Evolutionary conservation across 2,797 vertebrate genomes (phyloP).

Genomic region (Sitta carolinensis): DNA sequence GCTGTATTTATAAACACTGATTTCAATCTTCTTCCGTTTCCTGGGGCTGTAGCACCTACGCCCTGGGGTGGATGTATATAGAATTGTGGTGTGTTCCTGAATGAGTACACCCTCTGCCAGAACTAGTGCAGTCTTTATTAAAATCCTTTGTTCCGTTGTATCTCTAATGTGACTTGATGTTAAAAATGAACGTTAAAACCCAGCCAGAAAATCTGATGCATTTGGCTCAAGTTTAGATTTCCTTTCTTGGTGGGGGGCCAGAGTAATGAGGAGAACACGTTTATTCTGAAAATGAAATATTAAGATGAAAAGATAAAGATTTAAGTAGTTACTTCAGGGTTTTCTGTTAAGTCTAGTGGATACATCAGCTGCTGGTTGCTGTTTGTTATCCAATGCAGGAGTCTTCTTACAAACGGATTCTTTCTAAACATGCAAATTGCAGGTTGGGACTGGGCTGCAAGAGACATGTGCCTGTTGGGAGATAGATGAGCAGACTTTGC

Average conservation of each 20-base stretch:
- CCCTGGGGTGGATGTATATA: slow-evolving; percentile 43
- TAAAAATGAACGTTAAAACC: background rate
- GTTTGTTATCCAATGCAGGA: background rate
- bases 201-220: background rate
- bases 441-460: background rate
- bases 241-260: background rate
- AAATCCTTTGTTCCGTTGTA: background rate
- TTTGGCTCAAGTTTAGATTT: background rate
- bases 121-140: background rate
- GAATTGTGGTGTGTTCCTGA: background rate
- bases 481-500: background rate
- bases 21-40: slow-evolving; percentile 55
- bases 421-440: background rate
- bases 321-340: background rate
- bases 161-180: background rate
- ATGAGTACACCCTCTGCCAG: background rate
- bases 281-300: background rate
- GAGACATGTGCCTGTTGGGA: background rate
- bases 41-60: slow-evolving; percentile 52
- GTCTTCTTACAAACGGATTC: background rate
- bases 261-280: background rate
- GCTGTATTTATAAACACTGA: slow-evolving; percentile 58
- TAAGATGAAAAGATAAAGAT: background rate
- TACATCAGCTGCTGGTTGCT: background rate
- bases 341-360: background rate